Evolutionary conservation across 2,113 vertebrate species (phyloP).

Genomic region (Esox niger): DNA sequence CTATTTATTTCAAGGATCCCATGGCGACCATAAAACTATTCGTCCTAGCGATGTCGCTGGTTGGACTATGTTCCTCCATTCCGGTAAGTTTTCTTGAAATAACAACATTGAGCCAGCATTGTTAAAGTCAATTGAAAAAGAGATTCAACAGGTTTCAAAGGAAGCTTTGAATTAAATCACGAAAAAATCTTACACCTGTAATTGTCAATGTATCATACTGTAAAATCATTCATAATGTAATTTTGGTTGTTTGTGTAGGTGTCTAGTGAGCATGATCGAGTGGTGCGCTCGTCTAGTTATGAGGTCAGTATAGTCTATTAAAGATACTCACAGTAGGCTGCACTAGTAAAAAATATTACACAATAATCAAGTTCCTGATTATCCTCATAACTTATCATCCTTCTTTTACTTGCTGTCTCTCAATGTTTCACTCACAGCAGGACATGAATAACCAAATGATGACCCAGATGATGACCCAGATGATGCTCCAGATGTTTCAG

Average conservation of each 20-base stretch:
- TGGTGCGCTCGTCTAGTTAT: constrained; percentile 29
- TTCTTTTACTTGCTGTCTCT: too few species aligned
- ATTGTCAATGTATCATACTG: not conserved
- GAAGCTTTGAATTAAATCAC: not conserved
- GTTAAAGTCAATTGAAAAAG: not conserved
- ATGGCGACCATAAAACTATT: constrained; percentile 18
- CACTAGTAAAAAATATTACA: not conserved
- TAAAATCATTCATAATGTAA: not conserved
- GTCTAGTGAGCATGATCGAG: not conserved
- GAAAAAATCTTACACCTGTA: not conserved
- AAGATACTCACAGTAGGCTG: not conserved
- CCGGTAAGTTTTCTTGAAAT: constrained; percentile 32
- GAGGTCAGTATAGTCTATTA: constrained; percentile 16
- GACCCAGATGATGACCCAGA: too few species aligned
- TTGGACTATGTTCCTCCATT: constrained; percentile 19
- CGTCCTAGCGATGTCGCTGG: constrained; percentile 23
- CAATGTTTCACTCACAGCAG: not conserved
- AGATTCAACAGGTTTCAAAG: not conserved
- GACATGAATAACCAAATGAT: constrained; percentile 1
- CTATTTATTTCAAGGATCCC: not conserved
- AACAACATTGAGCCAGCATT: too few species aligned
- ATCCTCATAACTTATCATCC: not conserved
- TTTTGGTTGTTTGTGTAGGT: not conserved
- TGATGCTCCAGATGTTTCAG: too few species aligned
- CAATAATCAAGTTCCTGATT: not conserved